Evolutionary conservation across 2,113 vertebrate genomes (phyloP), one percentile per base, ranked within the genome.

Genomic region (Rhagologus leucostigma): DNA sequence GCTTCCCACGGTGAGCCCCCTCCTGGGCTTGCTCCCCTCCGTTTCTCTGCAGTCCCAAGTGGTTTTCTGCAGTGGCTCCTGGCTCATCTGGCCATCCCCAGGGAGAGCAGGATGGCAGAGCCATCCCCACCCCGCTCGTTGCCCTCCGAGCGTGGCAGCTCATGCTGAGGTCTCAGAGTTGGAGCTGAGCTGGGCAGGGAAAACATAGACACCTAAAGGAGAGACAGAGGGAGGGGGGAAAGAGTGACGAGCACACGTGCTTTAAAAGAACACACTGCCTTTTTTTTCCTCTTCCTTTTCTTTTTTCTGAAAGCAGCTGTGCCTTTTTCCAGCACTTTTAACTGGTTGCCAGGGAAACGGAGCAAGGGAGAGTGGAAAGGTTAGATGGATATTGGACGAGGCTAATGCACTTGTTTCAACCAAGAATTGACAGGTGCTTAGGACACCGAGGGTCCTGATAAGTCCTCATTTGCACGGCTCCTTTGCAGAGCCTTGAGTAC

Each of bases 341-440:
- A 98, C 96, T 97, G 97, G 98, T 98, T 98, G 96, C 98, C 97
- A 98, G 83, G 98, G 98, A 98, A 98, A 98, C 97, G 92, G 97
- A 98, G 97, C 96, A 90, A 97, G 92, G 96, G 95, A 97, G 95
- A 97, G 92, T 96, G 97, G 97, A 98, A 98, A 98, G 98, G 98
- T 98, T 98, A 98, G 93, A 87, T 97, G 97, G 97, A 96, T 97
- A 96, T 97, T 97, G 96, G 97, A 96, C 93, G 91, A 96, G 97
- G 96, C 97, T 97, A 97, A 98, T 96, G 96, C 95, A 97, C 95
- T 98, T 97, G 97, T 98, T 95, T 96, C 96, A 96, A 98, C 96
- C 93, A 95, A 91, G 93, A 97, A 97, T 97, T 98, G 96, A 96
- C 96, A 96, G 97, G 96, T 93, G 92, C 95, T 96, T 94, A 91